Conservation (phyloP, 2,113 vertebrate species). For the Hepsetus odoe region DNA sequence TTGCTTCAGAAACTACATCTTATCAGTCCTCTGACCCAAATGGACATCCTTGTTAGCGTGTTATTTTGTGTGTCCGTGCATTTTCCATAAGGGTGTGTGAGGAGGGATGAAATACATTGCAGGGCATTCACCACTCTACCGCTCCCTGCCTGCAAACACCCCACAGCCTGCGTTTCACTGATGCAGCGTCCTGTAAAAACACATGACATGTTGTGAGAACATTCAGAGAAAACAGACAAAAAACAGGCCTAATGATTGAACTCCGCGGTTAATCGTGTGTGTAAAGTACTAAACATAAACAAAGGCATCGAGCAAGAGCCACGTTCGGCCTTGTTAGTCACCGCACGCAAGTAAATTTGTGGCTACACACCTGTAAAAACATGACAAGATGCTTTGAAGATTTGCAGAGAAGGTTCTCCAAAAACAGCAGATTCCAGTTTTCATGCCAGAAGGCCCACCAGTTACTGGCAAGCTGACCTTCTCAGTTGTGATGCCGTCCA, state of each 20-base stretch:
- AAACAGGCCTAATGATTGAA: neutral
- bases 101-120: neutral
- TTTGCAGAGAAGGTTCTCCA: too few species aligned
- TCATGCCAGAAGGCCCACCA: too few species aligned
- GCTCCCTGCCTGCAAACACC: neutral
- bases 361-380: constrained; percentile 34
- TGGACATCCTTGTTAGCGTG: neutral
- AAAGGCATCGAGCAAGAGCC: neutral
- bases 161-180: neutral
- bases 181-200: constrained; percentile 1
- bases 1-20: neutral
- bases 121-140: constrained; percentile 9
- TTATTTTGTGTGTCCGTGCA: neutral
- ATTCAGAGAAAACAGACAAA: neutral
- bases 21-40: neutral
- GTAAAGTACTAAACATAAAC: neutral
- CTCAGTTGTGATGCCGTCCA: too few species aligned
- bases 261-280: constrained; percentile 4
- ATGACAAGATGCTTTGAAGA: constrained; percentile 4
- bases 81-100: neutral
- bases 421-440: too few species aligned
- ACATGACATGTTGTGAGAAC: neutral
- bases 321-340: neutral
- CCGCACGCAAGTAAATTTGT: neutral
- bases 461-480: too few species aligned